phyloP scores from a whole-genome alignment of 35 echinoderm and acorn worm species.

The Strongylocentrotus purpuratus region DNA sequence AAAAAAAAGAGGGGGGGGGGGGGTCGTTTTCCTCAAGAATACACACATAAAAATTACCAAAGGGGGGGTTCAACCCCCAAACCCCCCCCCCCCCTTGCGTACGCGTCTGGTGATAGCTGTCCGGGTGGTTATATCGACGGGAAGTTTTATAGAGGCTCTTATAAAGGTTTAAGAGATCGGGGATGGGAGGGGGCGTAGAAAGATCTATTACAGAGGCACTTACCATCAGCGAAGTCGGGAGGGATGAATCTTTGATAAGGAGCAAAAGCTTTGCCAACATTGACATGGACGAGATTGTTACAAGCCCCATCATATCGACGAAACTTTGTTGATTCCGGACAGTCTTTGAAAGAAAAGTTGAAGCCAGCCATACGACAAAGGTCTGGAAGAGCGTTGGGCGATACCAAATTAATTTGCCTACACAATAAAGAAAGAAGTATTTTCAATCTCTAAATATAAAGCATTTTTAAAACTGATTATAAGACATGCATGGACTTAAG shows the following conservation, averaged over 20 bases:
- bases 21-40: too few relatives aligned
- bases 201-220: not conserved
- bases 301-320: conserved; percentile 64
- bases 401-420: not conserved
- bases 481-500: too few relatives aligned
- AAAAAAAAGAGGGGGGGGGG: too few relatives aligned
- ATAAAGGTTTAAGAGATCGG: not conserved
- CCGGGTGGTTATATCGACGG: too few relatives aligned
- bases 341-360: conserved; percentile 44
- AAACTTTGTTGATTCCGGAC: conserved; percentile 43
- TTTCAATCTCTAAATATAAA: not conserved
- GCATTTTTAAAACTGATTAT: too few relatives aligned
- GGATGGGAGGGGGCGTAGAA: not conserved
- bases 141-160: too few relatives aligned
- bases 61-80: too few relatives aligned
- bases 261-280: conserved; percentile 66
- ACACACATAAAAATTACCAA: too few relatives aligned
- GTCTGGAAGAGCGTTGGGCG: conserved; percentile 21
- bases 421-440: not conserved
- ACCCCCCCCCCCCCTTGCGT: too few relatives aligned
- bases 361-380: conserved; percentile 55
- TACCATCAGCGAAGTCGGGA: conserved; percentile 73
- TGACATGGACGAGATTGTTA: conserved; percentile 76
- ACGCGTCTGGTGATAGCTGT: too few relatives aligned
- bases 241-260: conserved; percentile 55